A percentile compares a stretch with the other conserved stretches of the same genome.
Conservation (phyloP, 2,888 invertebrate genomes). For the Marronus borbonicus region DNA sequence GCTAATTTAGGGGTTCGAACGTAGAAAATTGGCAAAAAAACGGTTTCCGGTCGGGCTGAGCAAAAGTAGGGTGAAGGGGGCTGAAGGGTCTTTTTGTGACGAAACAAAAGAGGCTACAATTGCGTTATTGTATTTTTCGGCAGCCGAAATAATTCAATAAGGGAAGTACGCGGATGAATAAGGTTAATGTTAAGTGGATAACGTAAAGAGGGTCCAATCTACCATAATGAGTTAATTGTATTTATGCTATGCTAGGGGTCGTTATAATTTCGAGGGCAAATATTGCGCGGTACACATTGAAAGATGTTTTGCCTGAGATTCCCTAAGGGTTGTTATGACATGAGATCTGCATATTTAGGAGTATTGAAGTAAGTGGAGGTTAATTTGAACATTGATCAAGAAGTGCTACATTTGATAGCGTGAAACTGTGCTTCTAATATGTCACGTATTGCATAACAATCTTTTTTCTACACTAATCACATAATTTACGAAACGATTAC, state of each 20-base stretch:
- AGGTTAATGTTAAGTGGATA: slow-evolving; percentile 41
- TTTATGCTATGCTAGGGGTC: not conserved
- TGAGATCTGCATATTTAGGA: too few relatives aligned
- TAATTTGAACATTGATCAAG: too few relatives aligned
- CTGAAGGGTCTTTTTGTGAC: slow-evolving; percentile 16
- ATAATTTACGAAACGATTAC: too few relatives aligned
- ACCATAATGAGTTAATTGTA: slow-evolving; percentile 21
- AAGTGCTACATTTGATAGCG: too few relatives aligned
- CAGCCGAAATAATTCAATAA: slow-evolving; percentile 31
- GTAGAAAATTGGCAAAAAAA: slow-evolving; percentile 43
- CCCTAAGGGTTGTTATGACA: not conserved
- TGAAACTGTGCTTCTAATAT: too few relatives aligned
- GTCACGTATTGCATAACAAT: too few relatives aligned
- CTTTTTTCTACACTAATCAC: too few relatives aligned
- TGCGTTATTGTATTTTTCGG: slow-evolving; percentile 41
- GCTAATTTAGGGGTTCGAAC: slow-evolving; percentile 40
- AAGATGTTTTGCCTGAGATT: not conserved
- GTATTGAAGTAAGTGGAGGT: too few relatives aligned
- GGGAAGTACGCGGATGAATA: slow-evolving; percentile 19
- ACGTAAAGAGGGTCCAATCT: slow-evolving; percentile 18
- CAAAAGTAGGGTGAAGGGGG: not conserved
- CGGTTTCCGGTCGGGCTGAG: not conserved
- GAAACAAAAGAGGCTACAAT: slow-evolving; percentile 39
- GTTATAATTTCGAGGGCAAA: not conserved
- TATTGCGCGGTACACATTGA: not conserved